Conservation (phyloP, 2,797 vertebrate genomes). For the Melanotaenia trifasciata region DNA sequence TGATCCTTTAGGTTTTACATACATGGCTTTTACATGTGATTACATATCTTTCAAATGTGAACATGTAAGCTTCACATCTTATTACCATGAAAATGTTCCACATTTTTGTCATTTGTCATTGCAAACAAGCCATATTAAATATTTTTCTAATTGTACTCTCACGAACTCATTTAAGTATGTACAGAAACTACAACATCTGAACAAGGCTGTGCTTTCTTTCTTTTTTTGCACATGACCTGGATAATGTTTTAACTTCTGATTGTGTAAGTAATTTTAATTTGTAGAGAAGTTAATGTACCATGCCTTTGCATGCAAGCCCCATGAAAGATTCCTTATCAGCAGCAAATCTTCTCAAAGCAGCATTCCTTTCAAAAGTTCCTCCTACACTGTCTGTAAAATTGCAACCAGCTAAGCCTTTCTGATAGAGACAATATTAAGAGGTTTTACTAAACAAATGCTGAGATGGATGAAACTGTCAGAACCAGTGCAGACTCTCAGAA, state of each 20-base stretch:
- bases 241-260: conserved; percentile 51
- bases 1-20: too few relatives aligned
- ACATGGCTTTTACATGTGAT: too few relatives aligned
- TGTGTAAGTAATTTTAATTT: conserved; percentile 60
- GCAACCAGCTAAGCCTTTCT: conserved; percentile 61
- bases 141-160: too few relatives aligned
- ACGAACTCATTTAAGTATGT: too few relatives aligned
- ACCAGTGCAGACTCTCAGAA: conserved; percentile 37
- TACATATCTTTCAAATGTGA: too few relatives aligned
- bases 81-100: too few relatives aligned
- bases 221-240: background rate
- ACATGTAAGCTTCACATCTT: too few relatives aligned
- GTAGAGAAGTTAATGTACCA: conserved; percentile 53
- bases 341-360: conserved; percentile 44
- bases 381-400: conserved; percentile 60
- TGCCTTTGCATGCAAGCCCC: conserved; percentile 54
- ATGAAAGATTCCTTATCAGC: conserved; percentile 57
- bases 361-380: conserved; percentile 62
- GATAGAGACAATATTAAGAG: conserved; percentile 68
- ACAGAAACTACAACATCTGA: too few relatives aligned
- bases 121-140: too few relatives aligned
- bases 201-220: too few relatives aligned
- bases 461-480: too few relatives aligned
- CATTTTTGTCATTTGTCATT: too few relatives aligned
- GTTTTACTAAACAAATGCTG: conserved; percentile 37